Conservation (phyloP, 2,113 vertebrate genomes). For the Barbus barbus region DNA sequence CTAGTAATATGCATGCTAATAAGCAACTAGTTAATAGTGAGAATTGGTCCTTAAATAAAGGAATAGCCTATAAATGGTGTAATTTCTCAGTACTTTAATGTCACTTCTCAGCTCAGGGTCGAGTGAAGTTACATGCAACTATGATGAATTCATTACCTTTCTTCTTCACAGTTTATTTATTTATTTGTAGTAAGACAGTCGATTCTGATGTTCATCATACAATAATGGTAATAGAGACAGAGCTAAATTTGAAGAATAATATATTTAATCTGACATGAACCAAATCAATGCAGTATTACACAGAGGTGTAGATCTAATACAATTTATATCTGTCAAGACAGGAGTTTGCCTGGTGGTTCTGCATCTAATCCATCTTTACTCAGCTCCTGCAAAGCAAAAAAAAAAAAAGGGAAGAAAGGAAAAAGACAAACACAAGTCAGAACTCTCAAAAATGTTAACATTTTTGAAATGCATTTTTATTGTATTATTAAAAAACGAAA, state of each 20-base stretch:
- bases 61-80: background rate
- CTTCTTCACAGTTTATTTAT: background rate
- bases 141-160: background rate
- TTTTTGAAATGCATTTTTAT: background rate
- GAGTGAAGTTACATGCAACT: background rate
- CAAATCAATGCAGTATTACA: background rate
- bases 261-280: background rate
- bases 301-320: background rate
- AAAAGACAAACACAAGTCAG: constrained; percentile 7
- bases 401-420: background rate
- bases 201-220: background rate
- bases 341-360: background rate
- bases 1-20: background rate
- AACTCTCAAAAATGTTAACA: background rate
- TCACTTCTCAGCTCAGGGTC: background rate
- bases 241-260: background rate
- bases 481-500: background rate
- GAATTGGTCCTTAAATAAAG: background rate
- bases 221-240: background rate
- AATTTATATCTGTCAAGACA: background rate
- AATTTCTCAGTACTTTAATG: background rate
- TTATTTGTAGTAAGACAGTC: background rate
- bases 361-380: background rate
- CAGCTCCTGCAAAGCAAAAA: background rate
- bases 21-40: background rate